Base-by-base conservation (phyloP, 2,113 vertebrate species). In the Pelusios castaneus region DNA sequence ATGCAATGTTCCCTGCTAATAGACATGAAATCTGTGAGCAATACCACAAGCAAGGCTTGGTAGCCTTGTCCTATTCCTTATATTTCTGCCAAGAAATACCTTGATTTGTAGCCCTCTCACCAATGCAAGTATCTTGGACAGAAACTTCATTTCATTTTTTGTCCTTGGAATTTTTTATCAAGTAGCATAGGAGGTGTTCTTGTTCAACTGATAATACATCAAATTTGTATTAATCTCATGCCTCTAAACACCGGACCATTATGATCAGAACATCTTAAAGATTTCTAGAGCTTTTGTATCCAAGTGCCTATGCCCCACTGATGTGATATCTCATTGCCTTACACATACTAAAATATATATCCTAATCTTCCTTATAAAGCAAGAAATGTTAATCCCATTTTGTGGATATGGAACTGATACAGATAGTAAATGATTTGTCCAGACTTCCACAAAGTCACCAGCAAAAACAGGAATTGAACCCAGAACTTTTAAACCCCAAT, bases 301-400 rank as follows among this genome's bases (percentile, higher is more conserved):
- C 73, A 89, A 94, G 86, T 83, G 87, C 67, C 82, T 89, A 84
- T 87, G 87, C 47, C 38, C 73, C 88, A 87, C 89, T 51, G 86
- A 81, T 70, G 81, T 63, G 89, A 43, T n/a, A 87, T 85, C 84
- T 0, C 2, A 2, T 80, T 81, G 47, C 55, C 93, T 95, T 88
- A 92, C 0, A 70, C 94, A 94, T 85, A 91, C 31, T 88, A 58
- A 93, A 14, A 78, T 88, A 93, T 89, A 87, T 92, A 94, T 85
- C 77, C 79, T 82, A 63, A 88, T 91, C 31, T 38, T 95, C 60
- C 77, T 38, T 90, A 5, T 95, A 89, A 94, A 91, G 86, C 92
- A 94, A 91, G 89, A 96, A 95, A 96, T 95, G 93, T 38, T 70
- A 38, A 21, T 76, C 49, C 38, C 82, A 88, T 92, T 91, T 95